These are phyloP conservation scores for Salvelinus sp. DNA, from an alignment of 2,113 vertebrate genomes.

Conservation along the genomic window DNA sequence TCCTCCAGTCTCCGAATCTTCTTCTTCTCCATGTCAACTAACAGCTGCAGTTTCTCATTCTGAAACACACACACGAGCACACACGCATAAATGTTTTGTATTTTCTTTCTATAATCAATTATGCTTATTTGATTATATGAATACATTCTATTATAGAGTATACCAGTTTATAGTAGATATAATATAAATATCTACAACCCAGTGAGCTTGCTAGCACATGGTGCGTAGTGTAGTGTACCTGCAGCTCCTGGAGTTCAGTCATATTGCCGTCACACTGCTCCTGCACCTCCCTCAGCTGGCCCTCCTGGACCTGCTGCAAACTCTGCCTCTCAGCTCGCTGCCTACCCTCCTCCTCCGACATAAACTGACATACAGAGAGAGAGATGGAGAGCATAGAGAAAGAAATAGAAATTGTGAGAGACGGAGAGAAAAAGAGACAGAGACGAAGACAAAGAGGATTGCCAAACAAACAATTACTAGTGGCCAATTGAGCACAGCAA, in stretches of 20 bases:
- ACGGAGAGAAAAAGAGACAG: neutral
- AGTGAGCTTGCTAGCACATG: neutral
- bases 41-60: conserved; percentile 66
- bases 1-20: conserved; percentile 66
- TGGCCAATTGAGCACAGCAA: neutral
- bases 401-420: neutral
- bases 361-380: conserved; percentile 42
- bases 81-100: too few species aligned
- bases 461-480: neutral
- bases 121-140: too few species aligned
- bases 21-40: conserved; percentile 66
- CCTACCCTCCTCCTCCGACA: conserved; percentile 48
- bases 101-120: too few species aligned
- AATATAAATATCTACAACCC: neutral
- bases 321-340: conserved; percentile 51
- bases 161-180: neutral
- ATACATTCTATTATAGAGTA: neutral
- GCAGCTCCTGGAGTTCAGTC: conserved; percentile 68
- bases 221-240: conserved; percentile 46
- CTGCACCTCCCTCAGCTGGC: conserved; percentile 54
- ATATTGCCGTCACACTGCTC: conserved; percentile 60
- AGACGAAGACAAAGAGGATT: neutral
- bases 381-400: neutral
- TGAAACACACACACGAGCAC: conserved; percentile 27
- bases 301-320: conserved; percentile 57